A percentile compares a stretch with the other conserved stretches of the same genome.
These are phyloP conservation scores for Drosophila testacea DNA, from an alignment of 2,888 invertebrate genomes.

Conservation along the genomic window DNA sequence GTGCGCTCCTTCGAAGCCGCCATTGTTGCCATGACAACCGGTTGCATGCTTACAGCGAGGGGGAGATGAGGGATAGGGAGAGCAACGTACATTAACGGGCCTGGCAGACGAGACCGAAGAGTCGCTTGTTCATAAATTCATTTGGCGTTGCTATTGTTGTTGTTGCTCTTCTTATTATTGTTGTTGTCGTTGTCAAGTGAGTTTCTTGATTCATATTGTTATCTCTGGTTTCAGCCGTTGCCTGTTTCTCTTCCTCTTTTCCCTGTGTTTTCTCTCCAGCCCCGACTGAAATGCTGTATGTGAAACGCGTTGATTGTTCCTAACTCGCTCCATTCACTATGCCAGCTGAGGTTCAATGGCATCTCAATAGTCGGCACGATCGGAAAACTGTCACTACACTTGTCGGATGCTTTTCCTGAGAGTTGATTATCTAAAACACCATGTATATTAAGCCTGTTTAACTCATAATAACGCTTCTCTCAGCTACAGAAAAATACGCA, in stretches of 20 bases:
- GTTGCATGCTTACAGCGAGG: conserved; percentile 35
- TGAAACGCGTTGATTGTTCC: conserved; percentile 45
- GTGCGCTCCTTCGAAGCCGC: conserved; percentile 71
- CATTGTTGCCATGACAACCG: conserved; percentile 78
- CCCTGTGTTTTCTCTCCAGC: conserved; percentile 9
- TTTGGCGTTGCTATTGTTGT: conserved; percentile 47
- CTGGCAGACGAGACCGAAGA: conserved; percentile 37
- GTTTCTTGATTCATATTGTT: conserved; percentile 58
- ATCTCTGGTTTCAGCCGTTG: conserved; percentile 43
- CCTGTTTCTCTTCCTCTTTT: conserved; percentile 11
- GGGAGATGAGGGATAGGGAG: conserved; percentile 17
- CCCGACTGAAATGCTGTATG: conserved; percentile 18
- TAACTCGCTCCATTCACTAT: conserved; percentile 14
- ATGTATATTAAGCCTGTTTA: background rate
- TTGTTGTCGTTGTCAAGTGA: conserved; percentile 46
- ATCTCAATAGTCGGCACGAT: conserved; percentile 26
- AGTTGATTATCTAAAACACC: conserved; percentile 1
- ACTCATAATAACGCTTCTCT: background rate
- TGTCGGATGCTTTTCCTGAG: background rate
- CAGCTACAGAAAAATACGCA: background rate
- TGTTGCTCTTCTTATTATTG: conserved; percentile 27
- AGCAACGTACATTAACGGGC: conserved; percentile 15
- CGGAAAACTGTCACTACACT: conserved; percentile 19
- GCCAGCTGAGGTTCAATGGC: conserved; percentile 61
- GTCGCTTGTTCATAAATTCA: conserved; percentile 71